Conservation (phyloP, 2,888 invertebrate genomes). For the Lampropteryx suffumata region DNA sequence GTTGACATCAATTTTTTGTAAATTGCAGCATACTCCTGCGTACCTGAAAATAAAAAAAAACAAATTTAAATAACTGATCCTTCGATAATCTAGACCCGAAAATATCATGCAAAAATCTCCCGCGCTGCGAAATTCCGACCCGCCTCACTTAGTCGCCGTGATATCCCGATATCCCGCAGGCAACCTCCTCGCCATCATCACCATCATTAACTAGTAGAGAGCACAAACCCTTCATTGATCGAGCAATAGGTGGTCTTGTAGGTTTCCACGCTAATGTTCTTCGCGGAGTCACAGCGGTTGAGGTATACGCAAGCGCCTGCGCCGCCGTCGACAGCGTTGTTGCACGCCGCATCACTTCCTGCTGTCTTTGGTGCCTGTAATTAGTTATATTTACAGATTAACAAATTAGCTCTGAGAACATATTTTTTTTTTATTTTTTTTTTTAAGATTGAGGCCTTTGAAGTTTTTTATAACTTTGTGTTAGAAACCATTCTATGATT, state of each 20-base stretch:
- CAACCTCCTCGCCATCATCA: too few relatives aligned
- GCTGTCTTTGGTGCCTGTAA: conserved; percentile 13
- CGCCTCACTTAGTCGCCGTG: too few relatives aligned
- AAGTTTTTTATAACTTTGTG: too few relatives aligned
- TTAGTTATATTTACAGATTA: too few relatives aligned
- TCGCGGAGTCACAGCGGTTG: conserved; percentile 20
- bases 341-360: conserved; percentile 14
- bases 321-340: conserved; percentile 11
- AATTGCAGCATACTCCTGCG: conserved; percentile 71
- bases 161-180: too few relatives aligned
- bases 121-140: too few relatives aligned
- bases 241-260: conserved; percentile 60
- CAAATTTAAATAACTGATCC: neutral
- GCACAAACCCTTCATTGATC: conserved; percentile 57
- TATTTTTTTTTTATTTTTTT: too few relatives aligned
- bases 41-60: conserved; percentile 54
- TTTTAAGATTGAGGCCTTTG: too few relatives aligned
- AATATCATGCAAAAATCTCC: too few relatives aligned
- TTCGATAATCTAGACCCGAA: too few relatives aligned
- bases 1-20: conserved; percentile 12
- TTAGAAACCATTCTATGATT: too few relatives aligned
- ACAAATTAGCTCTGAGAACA: too few relatives aligned
- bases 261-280: conserved; percentile 29
- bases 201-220: neutral
- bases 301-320: conserved; percentile 22